These are phyloP conservation scores for Garrulus glandarius DNA, from an alignment of 2,797 vertebrate species.

Conservation along the genomic window DNA sequence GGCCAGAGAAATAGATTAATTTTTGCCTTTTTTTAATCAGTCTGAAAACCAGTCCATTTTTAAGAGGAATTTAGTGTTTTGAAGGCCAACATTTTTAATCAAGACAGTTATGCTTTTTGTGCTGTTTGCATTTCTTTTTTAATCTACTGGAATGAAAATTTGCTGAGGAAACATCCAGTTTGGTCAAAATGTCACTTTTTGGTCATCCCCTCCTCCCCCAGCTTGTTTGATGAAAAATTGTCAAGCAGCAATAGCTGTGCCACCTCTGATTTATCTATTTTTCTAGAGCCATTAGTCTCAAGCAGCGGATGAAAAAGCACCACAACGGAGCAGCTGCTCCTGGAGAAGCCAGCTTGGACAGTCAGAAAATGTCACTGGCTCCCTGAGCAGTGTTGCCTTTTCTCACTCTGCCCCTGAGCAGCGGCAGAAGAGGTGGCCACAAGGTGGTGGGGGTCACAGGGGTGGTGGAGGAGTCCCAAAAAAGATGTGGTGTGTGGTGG, in stretches of 20 bases:
- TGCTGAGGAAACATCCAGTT: neutral
- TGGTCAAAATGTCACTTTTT: slow-evolving; percentile 58
- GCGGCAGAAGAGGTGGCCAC: neutral
- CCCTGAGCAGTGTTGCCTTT: neutral
- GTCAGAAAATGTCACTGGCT: slow-evolving; percentile 17
- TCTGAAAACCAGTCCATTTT: slow-evolving; percentile 6
- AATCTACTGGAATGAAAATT: slow-evolving; percentile 44
- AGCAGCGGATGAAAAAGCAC: neutral
- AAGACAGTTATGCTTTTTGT: neutral
- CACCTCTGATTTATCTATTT: slow-evolving; percentile 62
- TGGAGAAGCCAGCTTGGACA: neutral
- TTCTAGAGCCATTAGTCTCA: slow-evolving; percentile 48
- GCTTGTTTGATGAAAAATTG: slow-evolving; percentile 50
- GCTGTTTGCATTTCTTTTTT: slow-evolving; percentile 31
- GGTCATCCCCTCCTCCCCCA: neutral
- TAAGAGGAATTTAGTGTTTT: slow-evolving; percentile 29
- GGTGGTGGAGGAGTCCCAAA: neutral
- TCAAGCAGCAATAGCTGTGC: slow-evolving; percentile 32
- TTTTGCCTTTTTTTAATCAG: slow-evolving; percentile 16
- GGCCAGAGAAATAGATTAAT: slow-evolving; percentile 1
- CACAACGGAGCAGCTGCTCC: neutral
- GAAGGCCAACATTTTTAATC: slow-evolving; percentile 45
- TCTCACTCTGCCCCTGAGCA: accelerated
- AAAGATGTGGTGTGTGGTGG: too few relatives aligned
- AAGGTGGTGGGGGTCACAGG: neutral